Evolutionary conservation across 2,797 vertebrate genomes (phyloP).

Genomic region (Hipposideros larvatus): DNA sequence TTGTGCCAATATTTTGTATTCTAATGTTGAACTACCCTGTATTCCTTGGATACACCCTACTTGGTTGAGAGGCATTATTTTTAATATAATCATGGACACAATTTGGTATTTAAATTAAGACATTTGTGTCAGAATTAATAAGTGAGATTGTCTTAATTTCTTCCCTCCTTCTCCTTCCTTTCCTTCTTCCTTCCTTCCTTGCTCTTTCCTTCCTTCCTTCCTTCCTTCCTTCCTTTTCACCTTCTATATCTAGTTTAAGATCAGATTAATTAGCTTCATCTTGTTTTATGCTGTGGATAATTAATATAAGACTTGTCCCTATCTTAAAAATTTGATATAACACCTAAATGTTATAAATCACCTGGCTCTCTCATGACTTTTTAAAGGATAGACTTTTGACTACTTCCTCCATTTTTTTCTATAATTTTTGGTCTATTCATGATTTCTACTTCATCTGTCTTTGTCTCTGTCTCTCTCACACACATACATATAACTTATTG

Average conservation of each 20-base stretch:
- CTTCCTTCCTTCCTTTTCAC: not conserved
- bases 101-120: constrained; percentile 15
- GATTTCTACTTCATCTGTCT: not conserved
- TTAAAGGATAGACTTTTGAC: not conserved
- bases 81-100: not conserved
- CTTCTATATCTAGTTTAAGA: not conserved
- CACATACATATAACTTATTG: not conserved
- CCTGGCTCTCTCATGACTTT: not conserved
- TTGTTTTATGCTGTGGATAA: not conserved
- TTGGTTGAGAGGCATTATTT: not conserved
- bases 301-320: not conserved
- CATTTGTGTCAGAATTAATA: not conserved
- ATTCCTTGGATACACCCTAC: not conserved
- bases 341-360: not conserved
- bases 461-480: not conserved
- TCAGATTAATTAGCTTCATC: not conserved
- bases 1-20: constrained; percentile 34
- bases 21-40: not conserved
- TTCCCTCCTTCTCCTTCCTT: not conserved
- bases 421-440: not conserved
- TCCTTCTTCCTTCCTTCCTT: not conserved
- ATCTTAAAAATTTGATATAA: not conserved
- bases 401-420: not conserved
- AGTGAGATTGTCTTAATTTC: not conserved
- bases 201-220: not conserved